These are phyloP conservation scores for Monopterus albus DNA, from an alignment of 2,113 vertebrate genomes.

Conservation along the genomic window DNA sequence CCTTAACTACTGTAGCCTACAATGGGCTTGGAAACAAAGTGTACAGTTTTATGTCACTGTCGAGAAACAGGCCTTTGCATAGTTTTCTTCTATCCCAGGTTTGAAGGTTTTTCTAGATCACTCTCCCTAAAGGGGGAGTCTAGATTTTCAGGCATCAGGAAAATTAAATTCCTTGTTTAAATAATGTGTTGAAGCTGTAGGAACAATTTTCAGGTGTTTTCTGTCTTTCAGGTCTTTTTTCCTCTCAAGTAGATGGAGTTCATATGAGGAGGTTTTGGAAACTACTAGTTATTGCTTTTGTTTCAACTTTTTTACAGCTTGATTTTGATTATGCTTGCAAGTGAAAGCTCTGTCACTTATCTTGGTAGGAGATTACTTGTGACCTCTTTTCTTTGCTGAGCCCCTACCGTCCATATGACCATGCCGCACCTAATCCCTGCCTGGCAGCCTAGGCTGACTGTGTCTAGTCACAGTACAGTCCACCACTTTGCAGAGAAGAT, in stretches of 20 bases:
- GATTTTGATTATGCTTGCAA: neutral
- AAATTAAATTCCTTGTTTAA: too few relatives aligned
- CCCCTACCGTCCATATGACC: neutral
- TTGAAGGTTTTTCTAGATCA: neutral
- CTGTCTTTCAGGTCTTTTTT: neutral
- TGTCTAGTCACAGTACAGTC: neutral
- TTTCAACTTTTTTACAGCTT: neutral
- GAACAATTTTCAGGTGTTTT: too few relatives aligned
- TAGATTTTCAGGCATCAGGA: neutral
- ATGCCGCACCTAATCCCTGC: slow-evolving; percentile 12
- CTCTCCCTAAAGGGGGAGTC: neutral
- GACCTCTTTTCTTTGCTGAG: neutral
- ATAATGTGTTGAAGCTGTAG: too few relatives aligned
- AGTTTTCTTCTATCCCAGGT: neutral
- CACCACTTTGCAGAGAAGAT: neutral
- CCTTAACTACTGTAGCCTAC: too few relatives aligned
- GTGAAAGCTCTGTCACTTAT: slow-evolving; percentile 1
- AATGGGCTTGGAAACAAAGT: neutral
- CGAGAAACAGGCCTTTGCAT: too few relatives aligned
- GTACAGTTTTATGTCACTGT: neutral
- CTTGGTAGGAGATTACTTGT: neutral
- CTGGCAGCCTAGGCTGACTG: slow-evolving; percentile 7
- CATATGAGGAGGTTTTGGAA: neutral
- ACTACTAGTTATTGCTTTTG: neutral
- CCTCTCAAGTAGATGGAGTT: neutral